Conservation (phyloP, 1,140 invertebrate species). For the Euwallacea fornicatus region DNA sequence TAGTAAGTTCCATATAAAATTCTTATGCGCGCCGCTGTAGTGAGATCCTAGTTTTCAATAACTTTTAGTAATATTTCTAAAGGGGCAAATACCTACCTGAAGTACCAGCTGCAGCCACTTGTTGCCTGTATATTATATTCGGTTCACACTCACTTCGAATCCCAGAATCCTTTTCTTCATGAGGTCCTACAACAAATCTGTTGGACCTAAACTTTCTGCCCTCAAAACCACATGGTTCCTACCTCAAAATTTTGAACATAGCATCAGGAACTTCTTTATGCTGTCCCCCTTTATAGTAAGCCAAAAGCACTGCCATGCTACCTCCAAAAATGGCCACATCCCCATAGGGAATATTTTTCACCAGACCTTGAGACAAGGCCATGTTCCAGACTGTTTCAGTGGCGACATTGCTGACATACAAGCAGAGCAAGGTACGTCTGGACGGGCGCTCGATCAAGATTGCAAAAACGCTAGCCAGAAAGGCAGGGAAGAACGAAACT, state of each 20-base stretch:
- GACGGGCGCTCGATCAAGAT: constrained; percentile 76
- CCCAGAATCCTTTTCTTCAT: constrained; percentile 58
- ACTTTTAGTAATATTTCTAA: too few relatives aligned
- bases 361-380: constrained; percentile 64
- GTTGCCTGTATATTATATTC: constrained; percentile 45
- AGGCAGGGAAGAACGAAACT: constrained; percentile 71
- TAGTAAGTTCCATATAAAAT: constrained; percentile 52
- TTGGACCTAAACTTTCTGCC: constrained; percentile 21
- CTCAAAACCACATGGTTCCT: constrained; percentile 14
- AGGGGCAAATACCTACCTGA: constrained; percentile 5
- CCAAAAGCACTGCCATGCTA: constrained; percentile 63
- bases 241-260: constrained; percentile 67
- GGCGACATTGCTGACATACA: constrained; percentile 83
- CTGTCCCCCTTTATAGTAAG: constrained; percentile 60
- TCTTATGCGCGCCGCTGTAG: constrained; percentile 31
- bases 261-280: constrained; percentile 60
- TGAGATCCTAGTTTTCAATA: too few relatives aligned
- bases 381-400: constrained; percentile 77
- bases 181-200: constrained; percentile 65
- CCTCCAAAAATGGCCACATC: constrained; percentile 67
- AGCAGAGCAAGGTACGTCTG: constrained; percentile 67
- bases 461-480: constrained; percentile 69
- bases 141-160: constrained; percentile 38
- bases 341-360: constrained; percentile 64
- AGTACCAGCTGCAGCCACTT: constrained; percentile 33